A percentile compares a stretch with the other conserved stretches of the same genome.
These are phyloP conservation scores for Clarias platycephalus DNA, from an alignment of 2,797 vertebrate species.

Conservation along the genomic window DNA sequence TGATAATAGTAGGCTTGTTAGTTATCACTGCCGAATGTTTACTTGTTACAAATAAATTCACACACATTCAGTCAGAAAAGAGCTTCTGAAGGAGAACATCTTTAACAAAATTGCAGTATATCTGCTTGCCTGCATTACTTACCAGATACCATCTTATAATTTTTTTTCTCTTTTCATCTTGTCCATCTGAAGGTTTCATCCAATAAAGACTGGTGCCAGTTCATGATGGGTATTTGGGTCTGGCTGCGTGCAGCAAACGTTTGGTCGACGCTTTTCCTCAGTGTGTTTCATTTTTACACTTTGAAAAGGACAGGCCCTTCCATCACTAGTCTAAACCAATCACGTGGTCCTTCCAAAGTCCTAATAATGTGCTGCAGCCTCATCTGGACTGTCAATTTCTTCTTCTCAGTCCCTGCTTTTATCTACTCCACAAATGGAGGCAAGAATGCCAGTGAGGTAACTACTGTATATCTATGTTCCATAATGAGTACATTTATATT, in stretches of 20 bases:
- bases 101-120: neutral
- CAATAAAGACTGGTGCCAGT: conserved; percentile 68
- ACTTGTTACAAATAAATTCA: neutral
- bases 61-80: neutral
- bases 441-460: conserved; percentile 76
- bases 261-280: conserved; percentile 81
- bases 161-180: neutral
- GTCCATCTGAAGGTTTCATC: conserved; percentile 65
- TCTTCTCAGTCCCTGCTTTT: conserved; percentile 77
- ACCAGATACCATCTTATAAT: neutral
- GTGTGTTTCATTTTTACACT: conserved; percentile 77
- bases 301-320: conserved; percentile 68
- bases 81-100: neutral
- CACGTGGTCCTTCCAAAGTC: conserved; percentile 52
- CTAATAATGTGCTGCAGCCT: conserved; percentile 64
- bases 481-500: neutral
- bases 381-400: conserved; percentile 74
- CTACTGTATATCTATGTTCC: neutral
- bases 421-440: conserved; percentile 71
- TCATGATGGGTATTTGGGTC: conserved; percentile 81
- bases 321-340: neutral
- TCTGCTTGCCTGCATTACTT: neutral
- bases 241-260: conserved; percentile 78
- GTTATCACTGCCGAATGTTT: neutral
- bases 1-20: neutral